These are phyloP conservation scores for Muscicapa striata DNA, from an alignment of 2,797 vertebrate genomes.

Conservation along the genomic window DNA sequence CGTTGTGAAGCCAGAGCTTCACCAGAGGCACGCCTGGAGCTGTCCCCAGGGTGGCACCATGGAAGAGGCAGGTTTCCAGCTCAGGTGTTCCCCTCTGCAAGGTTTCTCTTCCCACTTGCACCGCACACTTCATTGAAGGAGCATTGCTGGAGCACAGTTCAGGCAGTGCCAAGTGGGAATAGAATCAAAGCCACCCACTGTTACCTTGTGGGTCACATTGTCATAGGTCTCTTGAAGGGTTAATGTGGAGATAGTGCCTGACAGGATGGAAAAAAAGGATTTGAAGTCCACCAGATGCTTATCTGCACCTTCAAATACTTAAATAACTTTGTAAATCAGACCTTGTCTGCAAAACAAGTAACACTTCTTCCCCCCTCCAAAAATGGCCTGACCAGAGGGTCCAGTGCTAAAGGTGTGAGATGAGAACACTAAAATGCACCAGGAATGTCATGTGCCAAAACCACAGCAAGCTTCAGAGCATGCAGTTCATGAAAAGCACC, in stretches of 20 bases:
- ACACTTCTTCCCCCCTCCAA: not conserved
- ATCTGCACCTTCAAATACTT: not conserved
- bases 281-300: not conserved
- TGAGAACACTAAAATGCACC: not conserved
- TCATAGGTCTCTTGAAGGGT: not conserved
- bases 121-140: not conserved
- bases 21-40: not conserved
- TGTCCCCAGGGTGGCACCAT: not conserved
- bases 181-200: not conserved
- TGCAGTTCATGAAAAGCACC: constrained; percentile 45
- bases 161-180: constrained; percentile 6
- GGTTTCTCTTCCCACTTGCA: constrained; percentile 29
- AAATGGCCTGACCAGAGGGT: not conserved
- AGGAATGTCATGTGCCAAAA: not conserved
- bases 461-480: constrained; percentile 36
- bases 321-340: not conserved
- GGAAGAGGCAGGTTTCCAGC: not conserved
- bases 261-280: not conserved
- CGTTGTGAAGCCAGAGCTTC: constrained; percentile 40
- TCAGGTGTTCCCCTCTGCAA: not conserved
- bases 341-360: not conserved
- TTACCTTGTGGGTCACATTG: not conserved
- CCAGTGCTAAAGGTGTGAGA: not conserved
- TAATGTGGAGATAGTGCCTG: not conserved
- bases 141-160: not conserved